Evolutionary conservation across 2,888 invertebrate genomes (phyloP).

Genomic region (Cabera pusaria): DNA sequence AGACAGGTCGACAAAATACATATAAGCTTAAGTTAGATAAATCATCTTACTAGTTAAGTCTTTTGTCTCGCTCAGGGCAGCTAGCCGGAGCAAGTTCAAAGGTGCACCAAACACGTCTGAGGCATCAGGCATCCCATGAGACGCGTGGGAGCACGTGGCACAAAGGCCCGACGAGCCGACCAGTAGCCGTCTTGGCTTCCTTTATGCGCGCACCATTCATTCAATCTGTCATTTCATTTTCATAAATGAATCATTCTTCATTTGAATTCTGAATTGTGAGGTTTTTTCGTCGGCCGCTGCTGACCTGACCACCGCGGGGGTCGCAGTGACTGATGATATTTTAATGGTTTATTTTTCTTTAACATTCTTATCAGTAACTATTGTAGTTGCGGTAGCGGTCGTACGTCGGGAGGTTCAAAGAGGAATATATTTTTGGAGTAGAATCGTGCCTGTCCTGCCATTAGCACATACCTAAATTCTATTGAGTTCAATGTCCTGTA

Average conservation of each 20-base stretch:
- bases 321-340: slow-evolving; percentile 77
- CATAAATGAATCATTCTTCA: slow-evolving; percentile 82
- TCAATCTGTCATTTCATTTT: slow-evolving; percentile 82
- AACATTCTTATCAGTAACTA: slow-evolving; percentile 76
- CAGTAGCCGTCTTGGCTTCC: slow-evolving; percentile 58
- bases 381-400: slow-evolving; percentile 52
- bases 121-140: slow-evolving; percentile 14
- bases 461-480: slow-evolving; percentile 8
- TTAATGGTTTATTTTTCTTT: slow-evolving; percentile 82
- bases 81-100: slow-evolving; percentile 29
- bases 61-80: slow-evolving; percentile 18
- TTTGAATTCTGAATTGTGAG: slow-evolving; percentile 74
- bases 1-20: not conserved
- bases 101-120: slow-evolving; percentile 15
- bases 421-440: slow-evolving; percentile 17
- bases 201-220: slow-evolving; percentile 69
- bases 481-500: slow-evolving; percentile 11
- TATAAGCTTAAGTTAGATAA: slow-evolving; percentile 8
- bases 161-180: slow-evolving; percentile 48
- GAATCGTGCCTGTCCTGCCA: slow-evolving; percentile 8
- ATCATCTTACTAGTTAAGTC: slow-evolving; percentile 18
- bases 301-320: slow-evolving; percentile 80
- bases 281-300: slow-evolving; percentile 68
- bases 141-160: slow-evolving; percentile 60
- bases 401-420: slow-evolving; percentile 27